These are phyloP conservation scores for Frankliniella fusca DNA, from an alignment of 2,888 invertebrate genomes.

Conservation along the genomic window DNA sequence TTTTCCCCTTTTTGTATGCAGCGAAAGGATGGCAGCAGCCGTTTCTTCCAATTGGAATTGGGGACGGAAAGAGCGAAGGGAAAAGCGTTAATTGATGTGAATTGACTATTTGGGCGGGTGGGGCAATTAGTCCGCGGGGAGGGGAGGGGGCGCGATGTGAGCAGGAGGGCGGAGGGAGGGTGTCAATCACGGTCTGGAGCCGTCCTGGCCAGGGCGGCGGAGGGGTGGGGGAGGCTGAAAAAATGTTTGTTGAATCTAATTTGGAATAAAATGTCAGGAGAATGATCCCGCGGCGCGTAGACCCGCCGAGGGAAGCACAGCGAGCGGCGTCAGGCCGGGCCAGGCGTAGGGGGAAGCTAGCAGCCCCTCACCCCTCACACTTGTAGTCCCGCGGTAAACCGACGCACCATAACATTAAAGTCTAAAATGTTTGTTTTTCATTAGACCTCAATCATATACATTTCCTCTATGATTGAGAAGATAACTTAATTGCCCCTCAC, in stretches of 20 bases:
- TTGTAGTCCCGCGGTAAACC: too few species aligned
- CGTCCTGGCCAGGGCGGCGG: too few species aligned
- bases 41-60: not conserved
- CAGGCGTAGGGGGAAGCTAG: too few species aligned
- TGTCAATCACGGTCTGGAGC: conserved; percentile 2
- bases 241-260: conserved; percentile 1
- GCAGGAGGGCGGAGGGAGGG: not conserved
- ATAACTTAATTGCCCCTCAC: too few species aligned
- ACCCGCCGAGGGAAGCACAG: too few species aligned
- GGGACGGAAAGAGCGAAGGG: not conserved
- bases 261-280: conserved; percentile 2
- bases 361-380: too few species aligned
- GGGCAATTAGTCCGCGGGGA: conserved; percentile 4
- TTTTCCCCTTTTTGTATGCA: not conserved
- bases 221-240: not conserved
- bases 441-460: too few species aligned
- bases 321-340: too few species aligned
- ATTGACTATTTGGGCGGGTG: conserved; percentile 19
- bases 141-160: not conserved
- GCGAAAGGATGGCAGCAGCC: conserved; percentile 3
- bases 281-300: not conserved
- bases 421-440: too few species aligned
- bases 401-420: too few species aligned
- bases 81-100: conserved; percentile 26
- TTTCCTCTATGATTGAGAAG: too few species aligned